These are phyloP conservation scores for Standfussiana lucernea DNA, from an alignment of 2,888 invertebrate species.

Conservation along the genomic window DNA sequence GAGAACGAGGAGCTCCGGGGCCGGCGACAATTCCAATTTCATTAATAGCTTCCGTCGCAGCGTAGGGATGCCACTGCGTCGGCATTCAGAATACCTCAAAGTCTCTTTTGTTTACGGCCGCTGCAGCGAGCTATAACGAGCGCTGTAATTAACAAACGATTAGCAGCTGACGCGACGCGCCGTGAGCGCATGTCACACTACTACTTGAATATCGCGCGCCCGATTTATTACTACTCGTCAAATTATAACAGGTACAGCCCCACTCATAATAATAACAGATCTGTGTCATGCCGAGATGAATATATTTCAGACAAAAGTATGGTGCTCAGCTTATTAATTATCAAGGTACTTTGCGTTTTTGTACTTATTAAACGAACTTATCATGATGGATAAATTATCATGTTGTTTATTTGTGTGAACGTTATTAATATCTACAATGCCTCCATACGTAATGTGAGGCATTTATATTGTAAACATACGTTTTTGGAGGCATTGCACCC, in stretches of 20 bases:
- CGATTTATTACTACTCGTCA: constrained; percentile 29
- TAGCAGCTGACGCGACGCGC: constrained; percentile 46
- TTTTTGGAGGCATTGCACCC: constrained; percentile 16
- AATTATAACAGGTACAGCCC: neutral
- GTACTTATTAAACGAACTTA: neutral
- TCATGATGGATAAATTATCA: too few relatives aligned
- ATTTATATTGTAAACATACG: neutral
- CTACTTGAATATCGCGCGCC: constrained; percentile 30
- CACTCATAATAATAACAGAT: neutral
- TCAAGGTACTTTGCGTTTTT: neutral
- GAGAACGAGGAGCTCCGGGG: constrained; percentile 80
- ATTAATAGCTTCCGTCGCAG: constrained; percentile 85
- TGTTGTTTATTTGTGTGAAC: neutral
- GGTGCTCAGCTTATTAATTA: neutral
- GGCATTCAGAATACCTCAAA: constrained; percentile 63
- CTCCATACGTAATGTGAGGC: neutral
- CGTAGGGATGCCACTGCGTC: constrained; percentile 75
- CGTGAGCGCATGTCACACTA: constrained; percentile 24
- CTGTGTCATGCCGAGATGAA: neutral
- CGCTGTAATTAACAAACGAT: constrained; percentile 68
- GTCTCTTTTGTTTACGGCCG: constrained; percentile 61
- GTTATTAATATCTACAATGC: neutral
- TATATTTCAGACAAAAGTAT: constrained; percentile 6
- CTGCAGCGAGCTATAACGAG: constrained; percentile 63
- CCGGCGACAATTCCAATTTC: constrained; percentile 85